These are phyloP conservation scores for Perca flavescens DNA, from an alignment of 2,113 vertebrate genomes.

Conservation along the genomic window DNA sequence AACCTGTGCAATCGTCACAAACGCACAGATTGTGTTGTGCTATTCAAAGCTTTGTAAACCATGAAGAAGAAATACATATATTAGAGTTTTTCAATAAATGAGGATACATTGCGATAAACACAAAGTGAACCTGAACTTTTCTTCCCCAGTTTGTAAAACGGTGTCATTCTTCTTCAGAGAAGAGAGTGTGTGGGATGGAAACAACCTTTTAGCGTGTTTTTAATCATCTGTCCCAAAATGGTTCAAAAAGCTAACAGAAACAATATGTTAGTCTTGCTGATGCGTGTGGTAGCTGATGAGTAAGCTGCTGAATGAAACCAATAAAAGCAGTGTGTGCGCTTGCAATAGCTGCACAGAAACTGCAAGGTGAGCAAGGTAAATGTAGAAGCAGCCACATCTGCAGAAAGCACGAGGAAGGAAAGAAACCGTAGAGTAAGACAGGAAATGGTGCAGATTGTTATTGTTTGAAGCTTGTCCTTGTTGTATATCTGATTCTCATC, in stretches of 20 bases:
- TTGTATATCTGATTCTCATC: conserved; percentile 3
- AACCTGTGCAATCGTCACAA: neutral
- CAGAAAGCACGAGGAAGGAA: conserved; percentile 18
- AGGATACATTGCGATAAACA: neutral
- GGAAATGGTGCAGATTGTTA: conserved; percentile 64
- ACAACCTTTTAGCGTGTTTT: neutral
- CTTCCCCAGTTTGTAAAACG: neutral
- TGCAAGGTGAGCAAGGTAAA: conserved; percentile 66
- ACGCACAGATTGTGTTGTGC: neutral
- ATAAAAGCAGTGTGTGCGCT: conserved; percentile 6
- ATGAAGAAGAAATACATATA: neutral
- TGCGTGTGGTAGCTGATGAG: conserved; percentile 16
- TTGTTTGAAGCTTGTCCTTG: conserved; percentile 27
- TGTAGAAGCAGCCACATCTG: conserved; percentile 55
- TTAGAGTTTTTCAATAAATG: conserved; percentile 2
- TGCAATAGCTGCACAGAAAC: conserved; percentile 53
- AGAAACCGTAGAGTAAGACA: conserved; percentile 33
- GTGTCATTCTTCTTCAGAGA: neutral
- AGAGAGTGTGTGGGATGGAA: neutral
- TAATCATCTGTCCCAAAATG: conserved; percentile 3
- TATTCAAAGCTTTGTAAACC: neutral
- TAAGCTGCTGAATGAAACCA: conserved; percentile 48
- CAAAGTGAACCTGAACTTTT: neutral
- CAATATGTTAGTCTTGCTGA: neutral
- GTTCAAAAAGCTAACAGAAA: conserved; percentile 9